Percentiles rank a stretch among this genome's conserved stretches.
phyloP scores from a whole-genome alignment of 2,888 invertebrate genomes.

The Myopa tessellatipennis region DNA sequence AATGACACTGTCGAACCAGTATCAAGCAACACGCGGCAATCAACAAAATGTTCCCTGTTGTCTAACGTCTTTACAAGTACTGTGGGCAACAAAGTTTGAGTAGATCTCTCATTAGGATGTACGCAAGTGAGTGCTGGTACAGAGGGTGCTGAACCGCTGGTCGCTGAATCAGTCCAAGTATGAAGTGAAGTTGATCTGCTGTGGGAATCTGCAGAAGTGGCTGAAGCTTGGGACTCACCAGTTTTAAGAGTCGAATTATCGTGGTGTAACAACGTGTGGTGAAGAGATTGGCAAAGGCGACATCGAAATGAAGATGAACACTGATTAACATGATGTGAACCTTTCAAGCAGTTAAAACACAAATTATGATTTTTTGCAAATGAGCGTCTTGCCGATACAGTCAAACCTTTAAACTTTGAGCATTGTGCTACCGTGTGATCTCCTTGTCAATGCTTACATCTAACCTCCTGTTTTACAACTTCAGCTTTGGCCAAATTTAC shows the following conservation, averaged over 20 bases:
- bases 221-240: no score
- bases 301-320: conserved; percentile 8
- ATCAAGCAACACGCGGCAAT: conserved; percentile 34
- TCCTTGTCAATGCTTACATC: no score
- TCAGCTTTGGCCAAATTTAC: conserved; percentile 30
- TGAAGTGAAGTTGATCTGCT: no score
- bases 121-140: no score
- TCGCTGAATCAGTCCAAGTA: no score
- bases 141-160: no score
- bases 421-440: no score
- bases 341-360: conserved; percentile 22
- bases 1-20: conserved; percentile 37
- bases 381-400: no score
- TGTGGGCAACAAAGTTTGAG: no score
- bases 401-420: no score
- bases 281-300: conserved; percentile 7
- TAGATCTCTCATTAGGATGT: no score
- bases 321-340: background rate
- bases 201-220: no score
- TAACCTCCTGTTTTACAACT: background rate
- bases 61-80: conserved; percentile 9
- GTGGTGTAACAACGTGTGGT: background rate
- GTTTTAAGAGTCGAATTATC: background rate
- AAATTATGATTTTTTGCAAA: conserved; percentile 16
- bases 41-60: background rate